phyloP scores from a whole-genome alignment of 2,888 invertebrate genomes.

The Hyposoter didymator region DNA sequence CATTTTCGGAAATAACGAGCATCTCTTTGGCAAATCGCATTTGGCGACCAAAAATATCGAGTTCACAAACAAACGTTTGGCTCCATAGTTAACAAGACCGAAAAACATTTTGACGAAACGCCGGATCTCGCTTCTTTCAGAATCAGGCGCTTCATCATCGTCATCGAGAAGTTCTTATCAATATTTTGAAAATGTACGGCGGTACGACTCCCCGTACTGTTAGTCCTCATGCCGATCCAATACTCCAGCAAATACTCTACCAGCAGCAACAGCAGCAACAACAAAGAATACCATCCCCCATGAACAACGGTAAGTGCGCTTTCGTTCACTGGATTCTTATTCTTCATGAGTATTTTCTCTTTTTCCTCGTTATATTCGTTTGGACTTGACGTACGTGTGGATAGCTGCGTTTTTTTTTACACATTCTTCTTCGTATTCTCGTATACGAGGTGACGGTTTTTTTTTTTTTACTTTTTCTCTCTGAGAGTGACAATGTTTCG shows the following conservation, averaged over 20 bases:
- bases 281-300: constrained; percentile 84
- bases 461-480: constrained; percentile 18
- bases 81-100: neutral
- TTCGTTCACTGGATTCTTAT: constrained; percentile 1
- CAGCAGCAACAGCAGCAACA: constrained; percentile 84
- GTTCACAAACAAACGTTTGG: neutral
- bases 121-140: constrained; percentile 69
- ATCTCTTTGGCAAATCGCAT: neutral
- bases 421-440: constrained; percentile 28
- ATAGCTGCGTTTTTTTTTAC: constrained; percentile 31
- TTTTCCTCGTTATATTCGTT: constrained; percentile 9
- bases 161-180: constrained; percentile 89
- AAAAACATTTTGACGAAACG: constrained; percentile 11
- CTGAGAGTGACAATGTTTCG: constrained; percentile 22
- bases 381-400: constrained; percentile 49
- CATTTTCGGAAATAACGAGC: neutral
- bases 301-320: constrained; percentile 80
- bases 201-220: constrained; percentile 81
- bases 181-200: constrained; percentile 87
- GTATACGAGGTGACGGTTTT: constrained; percentile 47
- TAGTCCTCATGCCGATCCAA: constrained; percentile 84
- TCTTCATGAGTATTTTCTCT: neutral
- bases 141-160: constrained; percentile 91
- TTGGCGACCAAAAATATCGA: neutral
- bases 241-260: constrained; percentile 84